Conservation (phyloP, 1,140 invertebrate genomes). For the Caenorhabditis remanei region DNA sequence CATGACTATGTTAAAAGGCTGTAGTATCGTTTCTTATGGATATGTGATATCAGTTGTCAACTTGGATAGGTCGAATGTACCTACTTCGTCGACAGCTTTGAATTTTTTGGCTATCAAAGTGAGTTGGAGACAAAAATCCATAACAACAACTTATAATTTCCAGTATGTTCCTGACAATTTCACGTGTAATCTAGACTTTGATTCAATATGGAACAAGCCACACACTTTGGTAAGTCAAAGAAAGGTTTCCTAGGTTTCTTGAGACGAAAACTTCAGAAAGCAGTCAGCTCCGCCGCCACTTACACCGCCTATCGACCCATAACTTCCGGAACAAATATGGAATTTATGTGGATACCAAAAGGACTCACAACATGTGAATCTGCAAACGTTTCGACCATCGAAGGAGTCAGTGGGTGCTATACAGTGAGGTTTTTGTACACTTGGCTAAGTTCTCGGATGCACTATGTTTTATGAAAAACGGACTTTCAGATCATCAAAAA, state of each 20-base stretch:
- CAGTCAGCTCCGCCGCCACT: too few species aligned
- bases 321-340: background rate
- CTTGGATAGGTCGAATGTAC: background rate
- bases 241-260: background rate
- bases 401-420: background rate
- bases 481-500: background rate
- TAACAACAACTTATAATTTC: background rate
- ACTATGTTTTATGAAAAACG: too few species aligned
- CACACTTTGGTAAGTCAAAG: background rate
- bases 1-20: background rate
- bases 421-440: background rate
- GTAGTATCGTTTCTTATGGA: background rate
- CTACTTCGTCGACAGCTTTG: background rate
- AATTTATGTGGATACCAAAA: background rate
- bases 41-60: background rate
- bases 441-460: too few species aligned
- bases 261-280: background rate
- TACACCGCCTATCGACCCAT: background rate
- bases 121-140: background rate
- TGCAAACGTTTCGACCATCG: background rate
- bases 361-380: background rate
- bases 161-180: background rate
- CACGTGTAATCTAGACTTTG: background rate
- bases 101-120: background rate
- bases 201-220: background rate